Percentiles rank a stretch among this genome's conserved stretches.
phyloP scores from a whole-genome alignment of 2,888 invertebrate species.

The Napeogenes inachia region DNA sequence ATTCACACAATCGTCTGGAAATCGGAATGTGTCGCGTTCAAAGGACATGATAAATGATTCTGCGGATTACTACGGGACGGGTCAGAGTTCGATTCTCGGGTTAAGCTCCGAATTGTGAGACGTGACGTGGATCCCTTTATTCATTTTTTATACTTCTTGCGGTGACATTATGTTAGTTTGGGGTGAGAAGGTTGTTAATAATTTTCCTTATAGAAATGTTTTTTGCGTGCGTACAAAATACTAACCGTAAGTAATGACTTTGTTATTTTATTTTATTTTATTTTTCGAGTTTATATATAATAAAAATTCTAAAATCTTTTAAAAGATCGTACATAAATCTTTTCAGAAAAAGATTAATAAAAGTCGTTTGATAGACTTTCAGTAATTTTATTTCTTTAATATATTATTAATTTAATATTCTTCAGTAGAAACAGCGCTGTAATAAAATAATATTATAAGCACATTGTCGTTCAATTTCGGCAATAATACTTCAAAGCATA shows the following conservation, averaged over 20 bases:
- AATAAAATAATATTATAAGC: conserved; percentile 3
- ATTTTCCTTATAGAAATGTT: not conserved
- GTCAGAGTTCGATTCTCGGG: conserved; percentile 41
- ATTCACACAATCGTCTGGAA: conserved; percentile 4
- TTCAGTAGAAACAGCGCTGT: not conserved
- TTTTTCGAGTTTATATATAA: no score
- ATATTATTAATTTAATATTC: no score
- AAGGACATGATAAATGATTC: conserved; percentile 36
- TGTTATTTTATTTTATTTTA: no score
- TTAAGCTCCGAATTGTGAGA: conserved; percentile 36
- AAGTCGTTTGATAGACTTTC: no score
- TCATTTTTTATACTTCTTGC: conserved; percentile 20
- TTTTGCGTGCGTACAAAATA: no score
- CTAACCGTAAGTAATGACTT: no score
- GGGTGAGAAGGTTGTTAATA: not conserved
- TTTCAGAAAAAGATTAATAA: no score
- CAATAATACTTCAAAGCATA: conserved; percentile 8
- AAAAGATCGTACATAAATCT: no score
- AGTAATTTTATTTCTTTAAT: no score
- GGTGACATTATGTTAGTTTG: conserved; percentile 7
- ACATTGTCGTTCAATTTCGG: conserved; percentile 5
- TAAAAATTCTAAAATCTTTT: no score
- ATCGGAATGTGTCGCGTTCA: conserved; percentile 11
- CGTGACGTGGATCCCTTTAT: conserved; percentile 23
- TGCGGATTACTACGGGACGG: conserved; percentile 34